Evolutionary conservation across 2,113 vertebrate genomes (phyloP), one percentile per base, ranked within the genome.

Genomic region (Macheiramphus alcinus): DNA sequence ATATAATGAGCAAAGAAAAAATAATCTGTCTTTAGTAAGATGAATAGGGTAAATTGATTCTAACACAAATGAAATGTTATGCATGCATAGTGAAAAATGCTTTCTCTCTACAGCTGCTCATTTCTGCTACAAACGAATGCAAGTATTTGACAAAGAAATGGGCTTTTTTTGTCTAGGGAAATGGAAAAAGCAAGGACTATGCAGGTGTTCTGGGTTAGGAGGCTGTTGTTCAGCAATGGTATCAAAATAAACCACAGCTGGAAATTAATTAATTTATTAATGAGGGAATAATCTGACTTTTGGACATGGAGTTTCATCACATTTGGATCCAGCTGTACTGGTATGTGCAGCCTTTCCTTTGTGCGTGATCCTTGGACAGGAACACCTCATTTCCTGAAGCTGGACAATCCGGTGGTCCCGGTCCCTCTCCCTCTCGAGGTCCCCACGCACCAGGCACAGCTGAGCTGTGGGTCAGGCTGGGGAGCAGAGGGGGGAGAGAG

Each of bases 1-100:
- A 23, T 82, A 52, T 65, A 88, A 91, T 42, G 55, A 86, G 42
- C 53, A 94, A 82, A 75, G 85, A 25, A 79, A 81, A 78, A 90
- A 52, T 34, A 29, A 86, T 62, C 40, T 55, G 34, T 47, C 71
- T 86, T 66, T 88, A 90, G 26, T 53, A 17, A 88, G 50, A 80
- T 19, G 12, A 72, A 70, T 14, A 21, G 50, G 27, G 42, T 66
- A 56, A 53, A 50, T 48, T 68, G 16, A 61, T 75, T 86, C 14
- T 9, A 40, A 80, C 2, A 2, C 52, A 75, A 66, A 68, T 59
- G 31, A 76, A 68, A 43, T 32, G 36, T 48, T 68, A 3, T 2
- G 21, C 19, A 7, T 20, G 34, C 53, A 10, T 3, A 38, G 74
- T 53, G 79, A 72, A 61, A 84, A 86, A 76, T 6, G 17, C 34